These are phyloP conservation scores for Rhamphomyia laevipes DNA, from an alignment of 2,888 invertebrate species.

Conservation along the genomic window DNA sequence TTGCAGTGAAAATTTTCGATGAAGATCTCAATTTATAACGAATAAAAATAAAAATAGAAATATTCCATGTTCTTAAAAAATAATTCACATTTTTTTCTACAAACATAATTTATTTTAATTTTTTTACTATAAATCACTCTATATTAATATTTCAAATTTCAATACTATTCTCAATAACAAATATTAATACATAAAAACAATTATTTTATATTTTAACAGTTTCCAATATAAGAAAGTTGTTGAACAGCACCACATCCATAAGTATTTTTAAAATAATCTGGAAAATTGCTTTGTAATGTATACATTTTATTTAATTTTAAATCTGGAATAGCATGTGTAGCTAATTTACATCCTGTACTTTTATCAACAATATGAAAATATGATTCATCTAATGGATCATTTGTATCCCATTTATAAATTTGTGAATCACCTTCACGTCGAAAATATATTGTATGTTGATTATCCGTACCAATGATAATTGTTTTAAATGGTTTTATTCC, in stretches of 20 bases:
- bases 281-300: slow-evolving; percentile 51
- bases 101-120: too few relatives aligned
- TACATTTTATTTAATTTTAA: slow-evolving; percentile 45
- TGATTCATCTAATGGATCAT: slow-evolving; percentile 32
- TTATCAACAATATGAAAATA: slow-evolving; percentile 45
- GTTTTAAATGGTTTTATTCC: slow-evolving; percentile 46
- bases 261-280: slow-evolving; percentile 48
- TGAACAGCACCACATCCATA: slow-evolving; percentile 51
- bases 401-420: slow-evolving; percentile 48
- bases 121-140: too few relatives aligned
- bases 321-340: slow-evolving; percentile 48
- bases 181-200: too few relatives aligned
- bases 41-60: too few relatives aligned
- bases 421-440: slow-evolving; percentile 46
- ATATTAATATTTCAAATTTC: too few relatives aligned
- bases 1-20: too few relatives aligned
- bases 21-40: too few relatives aligned
- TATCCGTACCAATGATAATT: slow-evolving; percentile 51
- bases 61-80: too few relatives aligned
- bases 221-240: slow-evolving; percentile 28
- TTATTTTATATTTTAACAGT: too few relatives aligned
- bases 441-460: slow-evolving; percentile 47
- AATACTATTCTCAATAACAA: too few relatives aligned
- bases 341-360: slow-evolving; percentile 41
- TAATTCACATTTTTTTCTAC: too few relatives aligned